phyloP scores from a whole-genome alignment of 1,140 invertebrate genomes.

The Cheumatopsyche charites region DNA sequence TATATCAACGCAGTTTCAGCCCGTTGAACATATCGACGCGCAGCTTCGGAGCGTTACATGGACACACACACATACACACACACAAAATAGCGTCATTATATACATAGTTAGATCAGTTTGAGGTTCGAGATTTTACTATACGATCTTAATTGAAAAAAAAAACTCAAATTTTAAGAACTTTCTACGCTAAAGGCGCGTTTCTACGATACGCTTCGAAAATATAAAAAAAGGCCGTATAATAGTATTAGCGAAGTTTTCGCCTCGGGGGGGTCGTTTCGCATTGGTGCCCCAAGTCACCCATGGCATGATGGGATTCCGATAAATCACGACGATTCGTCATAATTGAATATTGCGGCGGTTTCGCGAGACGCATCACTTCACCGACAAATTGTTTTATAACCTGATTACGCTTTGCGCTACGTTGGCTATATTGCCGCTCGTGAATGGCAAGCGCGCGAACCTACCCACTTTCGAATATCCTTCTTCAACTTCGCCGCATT shows the following conservation, averaged over 20 bases:
- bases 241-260: conserved; percentile 20
- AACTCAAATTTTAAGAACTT: too few relatives aligned
- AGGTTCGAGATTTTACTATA: too few relatives aligned
- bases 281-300: conserved; percentile 32
- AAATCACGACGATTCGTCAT: conserved; percentile 47
- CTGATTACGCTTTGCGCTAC: conserved; percentile 46
- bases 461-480: neutral
- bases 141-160: too few relatives aligned
- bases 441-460: conserved; percentile 12
- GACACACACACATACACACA: too few relatives aligned
- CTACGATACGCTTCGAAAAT: too few relatives aligned
- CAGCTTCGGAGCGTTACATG: too few relatives aligned
- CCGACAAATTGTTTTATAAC: conserved; percentile 49
- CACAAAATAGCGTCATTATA: too few relatives aligned
- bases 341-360: conserved; percentile 45
- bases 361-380: conserved; percentile 44
- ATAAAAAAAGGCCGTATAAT: neutral
- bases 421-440: conserved; percentile 36
- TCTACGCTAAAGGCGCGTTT: too few relatives aligned
- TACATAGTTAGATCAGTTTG: too few relatives aligned
- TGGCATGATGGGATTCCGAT: conserved; percentile 27
- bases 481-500: conserved; percentile 29
- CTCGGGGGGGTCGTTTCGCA: conserved; percentile 2
- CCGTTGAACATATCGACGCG: too few relatives aligned
- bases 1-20: too few relatives aligned